Conservation (phyloP, 2,113 vertebrate species). For the Mola mola region DNA sequence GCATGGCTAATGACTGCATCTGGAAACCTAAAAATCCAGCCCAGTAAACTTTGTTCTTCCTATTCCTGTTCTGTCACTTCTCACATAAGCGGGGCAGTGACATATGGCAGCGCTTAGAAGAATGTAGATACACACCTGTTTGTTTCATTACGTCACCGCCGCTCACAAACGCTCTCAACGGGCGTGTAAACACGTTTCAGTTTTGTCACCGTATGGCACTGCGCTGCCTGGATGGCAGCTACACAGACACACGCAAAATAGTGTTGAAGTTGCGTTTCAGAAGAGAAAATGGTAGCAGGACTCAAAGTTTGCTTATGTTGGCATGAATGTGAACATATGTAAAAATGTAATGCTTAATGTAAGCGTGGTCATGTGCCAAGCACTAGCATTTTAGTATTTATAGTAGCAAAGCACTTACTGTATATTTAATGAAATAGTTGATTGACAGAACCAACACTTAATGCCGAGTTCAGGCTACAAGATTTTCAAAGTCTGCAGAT, state of each 20-base stretch:
- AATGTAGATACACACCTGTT: conserved; percentile 33
- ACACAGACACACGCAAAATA: no score
- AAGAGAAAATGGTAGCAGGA: no score
- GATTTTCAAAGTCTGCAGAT: no score
- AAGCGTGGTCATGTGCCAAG: no score
- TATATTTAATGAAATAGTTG: no score
- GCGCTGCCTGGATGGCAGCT: background rate
- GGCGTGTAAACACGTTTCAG: conserved; percentile 1
- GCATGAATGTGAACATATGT: no score
- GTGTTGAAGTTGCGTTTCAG: no score
- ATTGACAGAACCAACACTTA: no score
- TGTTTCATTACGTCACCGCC: conserved; percentile 44
- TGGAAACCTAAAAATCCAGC: conserved; percentile 43
- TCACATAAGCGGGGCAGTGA: conserved; percentile 34
- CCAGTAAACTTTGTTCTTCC: conserved; percentile 32
- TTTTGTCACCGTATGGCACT: conserved; percentile 18
- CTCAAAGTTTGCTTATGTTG: background rate
- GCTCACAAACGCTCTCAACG: conserved; percentile 16
- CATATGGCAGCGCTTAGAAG: conserved; percentile 60
- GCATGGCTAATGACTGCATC: conserved; percentile 62
- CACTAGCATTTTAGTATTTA: no score
- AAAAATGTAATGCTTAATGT: no score
- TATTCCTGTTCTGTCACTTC: conserved; percentile 36
- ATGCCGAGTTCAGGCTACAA: no score
- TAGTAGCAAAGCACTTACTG: no score